These are phyloP conservation scores for Euschistus heros DNA, from an alignment of 1,140 invertebrate genomes.

Conservation along the genomic window DNA sequence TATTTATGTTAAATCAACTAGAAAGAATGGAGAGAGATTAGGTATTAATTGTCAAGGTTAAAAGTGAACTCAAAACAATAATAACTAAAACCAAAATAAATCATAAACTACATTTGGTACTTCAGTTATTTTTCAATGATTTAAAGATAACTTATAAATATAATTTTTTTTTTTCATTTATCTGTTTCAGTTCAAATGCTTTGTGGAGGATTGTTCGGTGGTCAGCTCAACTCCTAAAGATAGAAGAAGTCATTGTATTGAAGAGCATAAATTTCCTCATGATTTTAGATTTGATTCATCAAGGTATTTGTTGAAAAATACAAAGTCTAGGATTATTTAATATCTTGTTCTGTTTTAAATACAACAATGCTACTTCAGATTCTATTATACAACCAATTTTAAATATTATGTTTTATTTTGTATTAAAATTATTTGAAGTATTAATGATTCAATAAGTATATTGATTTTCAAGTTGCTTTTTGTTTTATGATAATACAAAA, in stretches of 20 bases:
- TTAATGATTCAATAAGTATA: neutral
- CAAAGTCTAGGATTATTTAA: neutral
- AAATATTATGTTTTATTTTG: neutral
- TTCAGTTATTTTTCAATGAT: constrained; percentile 18
- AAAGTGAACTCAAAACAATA: neutral
- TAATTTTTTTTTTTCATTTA: constrained; percentile 23
- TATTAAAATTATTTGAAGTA: neutral
- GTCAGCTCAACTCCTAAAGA: constrained; percentile 44
- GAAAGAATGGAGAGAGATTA: no score
- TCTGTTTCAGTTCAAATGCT: constrained; percentile 50
- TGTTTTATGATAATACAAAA: neutral
- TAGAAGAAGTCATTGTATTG: constrained; percentile 48
- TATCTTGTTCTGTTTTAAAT: neutral
- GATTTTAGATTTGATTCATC: constrained; percentile 46
- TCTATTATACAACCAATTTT: neutral
- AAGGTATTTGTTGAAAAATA: neutral
- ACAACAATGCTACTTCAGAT: neutral
- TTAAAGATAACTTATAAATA: constrained; percentile 2
- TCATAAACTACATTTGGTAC: no score
- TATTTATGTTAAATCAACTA: no score
- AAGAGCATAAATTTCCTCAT: constrained; percentile 49
- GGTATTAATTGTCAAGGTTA: no score
- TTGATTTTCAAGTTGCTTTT: neutral
- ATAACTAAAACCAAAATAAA: no score
- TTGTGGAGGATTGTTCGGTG: constrained; percentile 47